Conservation (phyloP, 2,113 vertebrate genomes). For the Lanius collurio region DNA sequence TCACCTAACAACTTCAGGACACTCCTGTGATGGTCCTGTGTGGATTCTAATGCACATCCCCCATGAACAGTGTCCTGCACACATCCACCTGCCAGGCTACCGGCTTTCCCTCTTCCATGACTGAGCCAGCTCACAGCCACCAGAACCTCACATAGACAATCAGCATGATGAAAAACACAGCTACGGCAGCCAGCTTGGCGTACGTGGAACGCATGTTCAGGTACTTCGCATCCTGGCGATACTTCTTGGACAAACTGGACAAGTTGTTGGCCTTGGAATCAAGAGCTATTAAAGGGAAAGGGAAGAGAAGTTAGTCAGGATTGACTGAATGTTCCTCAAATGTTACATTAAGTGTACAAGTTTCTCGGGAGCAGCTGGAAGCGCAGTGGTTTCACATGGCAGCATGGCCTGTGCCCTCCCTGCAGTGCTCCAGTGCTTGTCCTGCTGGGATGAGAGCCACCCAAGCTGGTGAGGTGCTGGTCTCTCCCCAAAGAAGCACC, state of each 20-base stretch:
- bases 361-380: neutral
- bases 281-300: constrained; percentile 78
- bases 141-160: constrained; percentile 98
- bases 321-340: neutral
- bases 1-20: constrained; percentile 61
- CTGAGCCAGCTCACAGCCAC: constrained; percentile 88
- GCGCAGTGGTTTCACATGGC: accelerated
- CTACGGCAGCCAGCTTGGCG: constrained; percentile 93
- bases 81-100: constrained; percentile 57
- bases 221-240: constrained; percentile 96
- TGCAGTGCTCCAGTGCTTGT: neutral
- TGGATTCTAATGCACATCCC: constrained; percentile 77
- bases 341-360: neutral
- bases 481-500: neutral
- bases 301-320: neutral
- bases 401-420: neutral
- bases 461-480: neutral
- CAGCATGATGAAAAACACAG: constrained; percentile 97
- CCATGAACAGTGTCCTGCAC: constrained; percentile 69
- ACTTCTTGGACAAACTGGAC: constrained; percentile 97
- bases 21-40: constrained; percentile 24
- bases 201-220: constrained; percentile 99
- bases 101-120: constrained; percentile 43
- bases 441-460: neutral
- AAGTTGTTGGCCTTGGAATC: constrained; percentile 98